Evolutionary conservation across 1,140 invertebrate species (phyloP).

Genomic region (Bombus turneri): DNA sequence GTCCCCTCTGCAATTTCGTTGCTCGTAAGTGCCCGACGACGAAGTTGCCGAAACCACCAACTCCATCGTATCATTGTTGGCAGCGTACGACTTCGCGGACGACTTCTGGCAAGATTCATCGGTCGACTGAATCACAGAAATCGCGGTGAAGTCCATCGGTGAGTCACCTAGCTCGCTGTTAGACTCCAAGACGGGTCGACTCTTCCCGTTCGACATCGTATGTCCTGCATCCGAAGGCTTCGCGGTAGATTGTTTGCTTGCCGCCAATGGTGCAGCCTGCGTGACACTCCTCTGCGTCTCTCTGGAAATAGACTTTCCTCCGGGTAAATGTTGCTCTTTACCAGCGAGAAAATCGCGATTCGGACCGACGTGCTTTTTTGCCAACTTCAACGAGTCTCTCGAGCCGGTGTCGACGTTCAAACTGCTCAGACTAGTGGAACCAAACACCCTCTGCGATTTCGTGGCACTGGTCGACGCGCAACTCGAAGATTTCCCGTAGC

Average conservation of each 20-base stretch:
- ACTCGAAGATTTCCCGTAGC: conserved; percentile 44
- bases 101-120: conserved; percentile 37
- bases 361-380: conserved; percentile 27
- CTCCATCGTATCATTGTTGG: conserved; percentile 16
- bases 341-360: conserved; percentile 26
- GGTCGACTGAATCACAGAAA: conserved; percentile 29
- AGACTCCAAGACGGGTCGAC: conserved; percentile 2
- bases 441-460: conserved; percentile 43
- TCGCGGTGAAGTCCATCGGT: conserved; percentile 16
- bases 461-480: conserved; percentile 5
- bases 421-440: conserved; percentile 35
- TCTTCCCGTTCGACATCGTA: conserved; percentile 11
- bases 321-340: conserved; percentile 44
- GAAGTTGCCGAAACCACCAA: not conserved
- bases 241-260: not conserved
- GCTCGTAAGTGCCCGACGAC: not conserved
- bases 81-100: not conserved
- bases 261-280: not conserved
- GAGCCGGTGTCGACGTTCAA: conserved; percentile 24
- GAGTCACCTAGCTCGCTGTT: not conserved
- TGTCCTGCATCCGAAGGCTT: conserved; percentile 45
- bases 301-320: conserved; percentile 11
- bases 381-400: conserved; percentile 33
- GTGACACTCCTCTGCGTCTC: conserved; percentile 29
- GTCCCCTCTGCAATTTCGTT: conserved; percentile 40